A percentile compares a stretch with the other conserved stretches of the same genome.
Conservation (phyloP, 2,888 invertebrate species). For the Lamellibrachia satsuma region DNA sequence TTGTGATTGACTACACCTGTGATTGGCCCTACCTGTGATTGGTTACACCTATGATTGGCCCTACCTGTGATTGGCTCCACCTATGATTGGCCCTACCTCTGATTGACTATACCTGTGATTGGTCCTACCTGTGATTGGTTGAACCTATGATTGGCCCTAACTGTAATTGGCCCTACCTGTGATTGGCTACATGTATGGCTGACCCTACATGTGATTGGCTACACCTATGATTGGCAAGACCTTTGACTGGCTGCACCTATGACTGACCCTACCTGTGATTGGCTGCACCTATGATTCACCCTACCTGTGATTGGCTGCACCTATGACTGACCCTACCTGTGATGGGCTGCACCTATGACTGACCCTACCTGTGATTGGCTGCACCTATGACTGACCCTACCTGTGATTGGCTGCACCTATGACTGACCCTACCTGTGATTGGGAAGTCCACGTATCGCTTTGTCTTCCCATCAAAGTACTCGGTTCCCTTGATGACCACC, state of each 20-base stretch:
- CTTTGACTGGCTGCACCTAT: no score
- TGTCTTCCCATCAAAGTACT: slow-evolving; percentile 96
- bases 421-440: slow-evolving; percentile 76
- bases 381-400: background rate
- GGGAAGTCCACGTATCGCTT: slow-evolving; percentile 99
- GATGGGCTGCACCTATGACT: background rate
- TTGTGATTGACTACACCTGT: background rate
- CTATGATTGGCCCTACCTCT: background rate
- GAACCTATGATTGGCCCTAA: background rate
- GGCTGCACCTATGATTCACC: no score
- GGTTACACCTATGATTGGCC: background rate
- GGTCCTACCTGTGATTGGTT: background rate
- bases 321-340: background rate
- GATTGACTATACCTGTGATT: background rate
- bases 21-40: background rate
- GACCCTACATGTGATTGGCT: no score
- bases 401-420: background rate
- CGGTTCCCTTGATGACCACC: slow-evolving; percentile 97
- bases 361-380: background rate
- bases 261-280: no score
- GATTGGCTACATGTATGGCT: no score
- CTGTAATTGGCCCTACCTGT: no score
- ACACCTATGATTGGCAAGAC: no score
- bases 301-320: no score
- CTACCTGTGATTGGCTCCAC: slow-evolving; percentile 82